Conservation (phyloP, 2,113 vertebrate species). For the Apus apus region DNA sequence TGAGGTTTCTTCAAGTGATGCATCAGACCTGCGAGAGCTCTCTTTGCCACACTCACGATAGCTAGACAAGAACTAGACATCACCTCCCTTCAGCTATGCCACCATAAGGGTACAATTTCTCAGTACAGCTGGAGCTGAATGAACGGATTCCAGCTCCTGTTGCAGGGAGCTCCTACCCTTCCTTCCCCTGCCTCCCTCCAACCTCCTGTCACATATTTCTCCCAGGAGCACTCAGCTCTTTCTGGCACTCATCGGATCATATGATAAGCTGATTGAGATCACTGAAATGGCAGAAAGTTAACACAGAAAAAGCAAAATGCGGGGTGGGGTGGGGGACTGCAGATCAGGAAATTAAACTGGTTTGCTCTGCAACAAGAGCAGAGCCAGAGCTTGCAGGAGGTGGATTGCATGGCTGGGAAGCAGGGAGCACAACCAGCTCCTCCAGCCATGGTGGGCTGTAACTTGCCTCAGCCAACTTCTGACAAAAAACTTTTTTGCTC, state of each 20-base stretch:
- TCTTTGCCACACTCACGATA: neutral
- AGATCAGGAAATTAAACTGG: conserved; percentile 20
- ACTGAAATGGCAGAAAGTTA: conserved; percentile 56
- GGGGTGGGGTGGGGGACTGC: neutral
- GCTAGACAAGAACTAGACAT: neutral
- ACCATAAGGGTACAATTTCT: neutral
- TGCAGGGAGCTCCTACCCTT: conserved; percentile 14
- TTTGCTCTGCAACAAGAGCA: neutral
- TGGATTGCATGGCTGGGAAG: neutral
- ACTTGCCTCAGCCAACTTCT: neutral
- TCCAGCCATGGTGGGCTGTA: neutral
- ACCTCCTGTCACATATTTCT: conserved; percentile 49
- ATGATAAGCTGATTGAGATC: conserved; percentile 54
- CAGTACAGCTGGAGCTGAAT: conserved; percentile 45
- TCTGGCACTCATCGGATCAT: conserved; percentile 43
- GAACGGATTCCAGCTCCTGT: conserved; percentile 44
- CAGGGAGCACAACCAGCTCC: neutral
- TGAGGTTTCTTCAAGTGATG: neutral
- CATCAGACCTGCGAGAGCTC: neutral
- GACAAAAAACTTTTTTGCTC: neutral
- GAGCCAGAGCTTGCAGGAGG: neutral
- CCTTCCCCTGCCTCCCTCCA: conserved; percentile 48
- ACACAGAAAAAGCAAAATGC: neutral
- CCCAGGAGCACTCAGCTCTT: neutral
- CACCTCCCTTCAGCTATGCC: neutral